Base-by-base conservation (phyloP, 1,140 invertebrate species). In the Camponotus pennsylvanicus region DNA sequence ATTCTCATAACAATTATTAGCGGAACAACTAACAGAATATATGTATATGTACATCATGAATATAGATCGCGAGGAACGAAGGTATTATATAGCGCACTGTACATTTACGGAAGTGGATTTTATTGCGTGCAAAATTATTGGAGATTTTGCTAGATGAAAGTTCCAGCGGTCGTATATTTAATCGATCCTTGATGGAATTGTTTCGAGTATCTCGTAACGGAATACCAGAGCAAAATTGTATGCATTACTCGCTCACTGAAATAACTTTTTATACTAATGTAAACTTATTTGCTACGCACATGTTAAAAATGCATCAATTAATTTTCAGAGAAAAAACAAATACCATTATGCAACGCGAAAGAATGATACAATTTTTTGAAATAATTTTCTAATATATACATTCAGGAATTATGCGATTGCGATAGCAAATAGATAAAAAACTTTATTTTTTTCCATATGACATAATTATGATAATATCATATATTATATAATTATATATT, bases 1-100 rank as follows among this genome's bases (percentile, higher is more conserved):
- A 77, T 69, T 63, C 21, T 61, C 40, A 69, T 86, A 86, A 84
- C 71, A 64, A 85, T 87, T 76, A 77, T 69, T 52, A 64, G 64
- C 55, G 13, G 82, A 66, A 84, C 45, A 57, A 52, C 13, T 32
- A 61, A 59, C 32, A 42, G 49, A 5, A 52, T 52, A 49, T 49
- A 49, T 49, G 13, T 49, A 49, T 49, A 49, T 49, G 45, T 49
- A 52, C 45, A 4, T 6, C 49, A 52, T 49, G 49, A 52, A 52
- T 52, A 52, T 52, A 52, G 49, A 5, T 52, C 2, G 13, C 15
- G 15, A 52, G 42, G 13, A n/a, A 37, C 6, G 11, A 27, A 42
- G 27, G 18, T 52, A 52, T 18, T 40, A n/a, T 37, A 57, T 8
- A 27, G 37, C 13, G 18, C 18, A 27, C 34, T 61, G 13, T 34